These are phyloP conservation scores for Nephrotoma guestfalica DNA, from an alignment of 2,888 invertebrate species.

Conservation along the genomic window DNA sequence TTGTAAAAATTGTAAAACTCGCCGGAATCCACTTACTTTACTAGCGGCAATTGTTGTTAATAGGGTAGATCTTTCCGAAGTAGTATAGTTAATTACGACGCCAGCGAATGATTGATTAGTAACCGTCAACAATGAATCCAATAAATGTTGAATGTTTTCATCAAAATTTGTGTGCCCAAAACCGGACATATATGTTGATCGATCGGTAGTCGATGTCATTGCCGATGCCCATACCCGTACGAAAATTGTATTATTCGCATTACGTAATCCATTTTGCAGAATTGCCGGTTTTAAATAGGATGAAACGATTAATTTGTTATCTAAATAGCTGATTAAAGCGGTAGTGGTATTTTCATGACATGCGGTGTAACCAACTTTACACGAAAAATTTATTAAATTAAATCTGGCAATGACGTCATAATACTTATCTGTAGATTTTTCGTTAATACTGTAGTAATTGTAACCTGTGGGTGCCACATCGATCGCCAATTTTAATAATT, in stretches of 20 bases:
- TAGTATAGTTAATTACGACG: neutral
- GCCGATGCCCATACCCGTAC: neutral
- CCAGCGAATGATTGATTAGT: neutral
- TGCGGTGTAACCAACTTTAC: neutral
- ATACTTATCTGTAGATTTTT: neutral
- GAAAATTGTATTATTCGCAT: neutral
- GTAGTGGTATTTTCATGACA: neutral
- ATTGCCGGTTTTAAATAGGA: neutral
- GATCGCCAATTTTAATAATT: neutral
- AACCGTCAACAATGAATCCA: neutral
- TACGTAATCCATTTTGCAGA: neutral
- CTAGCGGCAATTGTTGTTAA: neutral
- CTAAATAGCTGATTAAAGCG: neutral
- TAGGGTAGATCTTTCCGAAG: neutral
- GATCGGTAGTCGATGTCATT: neutral
- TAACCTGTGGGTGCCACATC: neutral
- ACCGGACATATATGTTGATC: neutral
- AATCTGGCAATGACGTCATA: neutral
- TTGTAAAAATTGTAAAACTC: neutral
- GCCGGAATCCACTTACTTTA: neutral
- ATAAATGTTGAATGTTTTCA: neutral
- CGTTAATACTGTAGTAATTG: neutral
- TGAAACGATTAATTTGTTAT: neutral
- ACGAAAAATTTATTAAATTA: neutral
- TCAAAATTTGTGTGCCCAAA: neutral